Base-by-base conservation (phyloP, 35 echinoderm and acorn worm genomes). In the Lytechinus pictus region DNA sequence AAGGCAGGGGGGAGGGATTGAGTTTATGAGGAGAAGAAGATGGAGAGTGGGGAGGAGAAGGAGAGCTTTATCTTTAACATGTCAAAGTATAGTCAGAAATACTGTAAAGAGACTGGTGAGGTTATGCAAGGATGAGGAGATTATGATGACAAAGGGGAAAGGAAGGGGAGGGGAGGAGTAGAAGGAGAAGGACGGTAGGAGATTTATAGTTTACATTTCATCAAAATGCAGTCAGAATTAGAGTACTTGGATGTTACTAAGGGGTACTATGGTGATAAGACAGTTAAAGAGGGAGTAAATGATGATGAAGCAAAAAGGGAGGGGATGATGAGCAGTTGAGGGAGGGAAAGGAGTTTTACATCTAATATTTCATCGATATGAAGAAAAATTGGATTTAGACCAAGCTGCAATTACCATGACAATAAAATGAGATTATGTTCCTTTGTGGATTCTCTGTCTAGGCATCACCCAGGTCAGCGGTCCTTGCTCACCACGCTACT, bases 231-330 rank as follows among this genome's bases (percentile, higher is more conserved):
- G 86, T 71, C 89, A n/a, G 96, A 94, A 14, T 93, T 93, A 9
- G 96, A 99, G 61, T 99, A 97, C 93, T 79, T 99, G 5, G 97
- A 99, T n/a, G 97, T 97, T 87, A 99, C 97, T 9, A 97, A 97
- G n/a, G 98, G 98, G 29, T 99, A 97, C 57, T 99, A 97, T 96
- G 97, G 97, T 86, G 97, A 99, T 94, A 52, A 97, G 27, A 97
- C 98, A 27, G 98, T 97, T 99, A 92, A 71, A 19, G 14, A 13
- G 11, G 58, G 16, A 13, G 11, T 3, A 10, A 13, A 61, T 3
- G 11, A 13, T 12, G 58, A 61, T 3, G 11, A 13, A 61, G 54
- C 9, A 66, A 10, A 55, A 57, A 66, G 60, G 14, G 60, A 66
- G 60, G 19, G 60, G 1, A 16, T 16, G 11, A 66, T 12, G 0